These are phyloP conservation scores for Drosophila punjabiensis DNA, from an alignment of 1,140 invertebrate genomes.

Conservation along the genomic window DNA sequence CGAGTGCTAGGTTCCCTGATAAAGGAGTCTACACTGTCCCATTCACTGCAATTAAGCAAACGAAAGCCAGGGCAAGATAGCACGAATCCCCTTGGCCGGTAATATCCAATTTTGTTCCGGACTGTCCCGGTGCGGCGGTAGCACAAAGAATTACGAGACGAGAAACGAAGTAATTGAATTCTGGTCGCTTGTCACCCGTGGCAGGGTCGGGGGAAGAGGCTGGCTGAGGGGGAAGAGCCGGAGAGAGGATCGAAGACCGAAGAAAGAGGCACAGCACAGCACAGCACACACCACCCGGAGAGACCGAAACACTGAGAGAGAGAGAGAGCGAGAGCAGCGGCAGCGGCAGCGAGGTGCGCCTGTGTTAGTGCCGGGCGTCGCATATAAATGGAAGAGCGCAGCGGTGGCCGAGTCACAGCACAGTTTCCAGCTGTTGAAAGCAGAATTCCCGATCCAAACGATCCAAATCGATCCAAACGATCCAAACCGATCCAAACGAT, in stretches of 20 bases:
- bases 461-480: slow-evolving; percentile 3
- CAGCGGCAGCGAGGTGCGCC: neutral
- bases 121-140: slow-evolving; percentile 47
- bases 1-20: neutral
- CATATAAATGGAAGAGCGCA: slow-evolving; percentile 75
- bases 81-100: slow-evolving; percentile 26
- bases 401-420: slow-evolving; percentile 45
- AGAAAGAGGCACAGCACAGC: slow-evolving; percentile 26
- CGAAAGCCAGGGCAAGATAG: slow-evolving; percentile 33
- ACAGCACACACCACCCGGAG: slow-evolving; percentile 12
- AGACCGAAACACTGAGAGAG: slow-evolving; percentile 1
- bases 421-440: slow-evolving; percentile 77
- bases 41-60: slow-evolving; percentile 6
- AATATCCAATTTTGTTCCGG: slow-evolving; percentile 59
- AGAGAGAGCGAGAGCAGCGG: slow-evolving; percentile 6
- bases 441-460: slow-evolving; percentile 33
- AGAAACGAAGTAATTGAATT: slow-evolving; percentile 46
- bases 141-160: slow-evolving; percentile 47
- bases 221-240: slow-evolving; percentile 6
- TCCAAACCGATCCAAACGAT: neutral
- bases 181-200: slow-evolving; percentile 35
- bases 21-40: neutral
- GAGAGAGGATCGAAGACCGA: slow-evolving; percentile 28
- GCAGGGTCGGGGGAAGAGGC: slow-evolving; percentile 1
- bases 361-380: slow-evolving; percentile 26